These are phyloP conservation scores for Chrysodeixis includens DNA, from an alignment of 2,888 invertebrate species.

Conservation along the genomic window DNA sequence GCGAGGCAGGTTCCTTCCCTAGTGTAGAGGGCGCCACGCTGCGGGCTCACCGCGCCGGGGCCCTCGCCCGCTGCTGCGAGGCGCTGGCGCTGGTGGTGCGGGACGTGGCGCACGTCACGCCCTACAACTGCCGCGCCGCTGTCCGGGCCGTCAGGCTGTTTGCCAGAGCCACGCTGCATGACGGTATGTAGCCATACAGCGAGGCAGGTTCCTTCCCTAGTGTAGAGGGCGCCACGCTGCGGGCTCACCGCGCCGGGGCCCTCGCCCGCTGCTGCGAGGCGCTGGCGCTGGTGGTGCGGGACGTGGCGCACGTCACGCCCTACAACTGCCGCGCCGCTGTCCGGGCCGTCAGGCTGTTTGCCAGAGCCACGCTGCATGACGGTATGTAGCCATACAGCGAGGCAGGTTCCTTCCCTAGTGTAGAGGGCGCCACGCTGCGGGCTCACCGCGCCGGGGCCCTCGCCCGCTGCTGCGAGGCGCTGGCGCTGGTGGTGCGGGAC, in stretches of 20 bases:
- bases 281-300: conserved; percentile 97
- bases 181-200: conserved; percentile 84
- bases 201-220: conserved; percentile 57
- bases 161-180: conserved; percentile 95
- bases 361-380: conserved; percentile 95
- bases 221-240: conserved; percentile 86
- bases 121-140: conserved; percentile 98
- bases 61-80: conserved; percentile 95
- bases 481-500: conserved; percentile 98
- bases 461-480: conserved; percentile 96
- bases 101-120: conserved; percentile 99
- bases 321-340: conserved; percentile 98
- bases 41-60: conserved; percentile 91
- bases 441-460: conserved; percentile 90
- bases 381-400: conserved; percentile 81
- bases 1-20: conserved; percentile 38
- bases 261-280: conserved; percentile 96
- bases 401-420: conserved; percentile 64
- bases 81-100: conserved; percentile 97
- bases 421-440: conserved; percentile 87
- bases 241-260: conserved; percentile 91
- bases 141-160: conserved; percentile 97
- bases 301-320: conserved; percentile 99
- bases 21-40: conserved; percentile 86
- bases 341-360: conserved; percentile 96